These are phyloP conservation scores for Trichopoda pennipes DNA, from an alignment of 2,888 invertebrate genomes.

Conservation along the genomic window DNA sequence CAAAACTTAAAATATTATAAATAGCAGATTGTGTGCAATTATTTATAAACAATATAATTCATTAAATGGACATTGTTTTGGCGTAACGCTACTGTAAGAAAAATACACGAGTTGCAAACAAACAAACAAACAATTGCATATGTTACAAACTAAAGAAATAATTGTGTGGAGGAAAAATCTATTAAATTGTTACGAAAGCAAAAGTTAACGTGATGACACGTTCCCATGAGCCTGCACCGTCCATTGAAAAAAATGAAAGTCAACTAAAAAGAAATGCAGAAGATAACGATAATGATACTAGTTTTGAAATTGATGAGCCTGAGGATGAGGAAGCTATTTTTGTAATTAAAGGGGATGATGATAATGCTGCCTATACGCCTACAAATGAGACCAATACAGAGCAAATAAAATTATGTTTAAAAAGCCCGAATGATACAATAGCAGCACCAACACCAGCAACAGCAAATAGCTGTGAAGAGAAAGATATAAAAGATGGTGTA, in stretches of 20 bases:
- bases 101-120: too few species aligned
- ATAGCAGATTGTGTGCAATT: conserved; percentile 59
- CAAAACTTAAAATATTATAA: conserved; percentile 25
- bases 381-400: conserved; percentile 64
- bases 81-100: conserved; percentile 33
- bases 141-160: conserved; percentile 33
- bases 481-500: conserved; percentile 10
- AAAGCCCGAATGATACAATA: conserved; percentile 12
- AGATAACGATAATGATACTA: conserved; percentile 74
- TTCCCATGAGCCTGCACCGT: conserved; percentile 59
- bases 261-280: conserved; percentile 49
- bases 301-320: conserved; percentile 76
- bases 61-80: conserved; percentile 48
- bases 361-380: conserved; percentile 50
- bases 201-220: conserved; percentile 55
- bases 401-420: conserved; percentile 6
- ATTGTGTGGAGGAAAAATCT: conserved; percentile 5
- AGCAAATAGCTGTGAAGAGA: background rate
- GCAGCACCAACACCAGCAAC: background rate
- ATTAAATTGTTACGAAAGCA: conserved; percentile 21
- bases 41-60: conserved; percentile 43
- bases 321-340: conserved; percentile 71
- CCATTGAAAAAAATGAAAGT: conserved; percentile 51
- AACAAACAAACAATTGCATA: conserved; percentile 31
- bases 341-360: conserved; percentile 32